These are phyloP conservation scores for Tinea pellionella DNA, from an alignment of 2,888 invertebrate species.

Conservation along the genomic window DNA sequence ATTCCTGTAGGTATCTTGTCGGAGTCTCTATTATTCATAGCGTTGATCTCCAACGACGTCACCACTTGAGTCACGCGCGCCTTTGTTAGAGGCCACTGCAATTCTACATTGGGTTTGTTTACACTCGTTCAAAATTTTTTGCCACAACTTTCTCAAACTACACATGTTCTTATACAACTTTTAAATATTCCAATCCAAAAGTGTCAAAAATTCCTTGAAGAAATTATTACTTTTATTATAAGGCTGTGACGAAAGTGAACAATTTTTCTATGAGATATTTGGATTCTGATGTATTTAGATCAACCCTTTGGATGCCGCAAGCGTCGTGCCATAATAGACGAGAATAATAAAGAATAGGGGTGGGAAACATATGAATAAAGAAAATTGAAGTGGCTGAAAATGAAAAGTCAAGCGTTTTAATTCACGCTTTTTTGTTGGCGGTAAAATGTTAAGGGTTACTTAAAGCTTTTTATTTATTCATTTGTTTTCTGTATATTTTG, in stretches of 20 bases:
- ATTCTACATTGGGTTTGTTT: background rate
- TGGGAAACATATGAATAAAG: constrained; percentile 6
- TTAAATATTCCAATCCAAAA: too few relatives aligned
- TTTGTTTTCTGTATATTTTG: too few relatives aligned
- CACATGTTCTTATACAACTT: too few relatives aligned
- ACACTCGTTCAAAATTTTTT: background rate
- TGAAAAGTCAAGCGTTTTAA: constrained; percentile 2
- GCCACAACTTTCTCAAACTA: too few relatives aligned
- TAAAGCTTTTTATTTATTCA: background rate
- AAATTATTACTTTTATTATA: background rate
- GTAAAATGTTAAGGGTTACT: background rate
- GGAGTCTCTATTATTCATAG: constrained; percentile 8
- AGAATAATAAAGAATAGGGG: constrained; percentile 12
- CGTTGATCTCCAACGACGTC: constrained; percentile 7
- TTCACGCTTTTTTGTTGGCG: background rate
- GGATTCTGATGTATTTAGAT: background rate
- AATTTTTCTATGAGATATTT: background rate
- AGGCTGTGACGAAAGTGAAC: background rate
- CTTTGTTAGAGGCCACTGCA: constrained; percentile 12
- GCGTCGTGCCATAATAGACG: constrained; percentile 11
- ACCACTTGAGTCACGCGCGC: constrained; percentile 13
- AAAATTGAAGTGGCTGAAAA: constrained; percentile 10
- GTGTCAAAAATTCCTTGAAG: background rate
- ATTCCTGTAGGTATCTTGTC: constrained; percentile 7
- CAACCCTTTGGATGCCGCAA: constrained; percentile 1